Evolutionary conservation across 2,888 invertebrate species (phyloP), one percentile per base, ranked within the genome.

Genomic region (Apamea epomidion): DNA sequence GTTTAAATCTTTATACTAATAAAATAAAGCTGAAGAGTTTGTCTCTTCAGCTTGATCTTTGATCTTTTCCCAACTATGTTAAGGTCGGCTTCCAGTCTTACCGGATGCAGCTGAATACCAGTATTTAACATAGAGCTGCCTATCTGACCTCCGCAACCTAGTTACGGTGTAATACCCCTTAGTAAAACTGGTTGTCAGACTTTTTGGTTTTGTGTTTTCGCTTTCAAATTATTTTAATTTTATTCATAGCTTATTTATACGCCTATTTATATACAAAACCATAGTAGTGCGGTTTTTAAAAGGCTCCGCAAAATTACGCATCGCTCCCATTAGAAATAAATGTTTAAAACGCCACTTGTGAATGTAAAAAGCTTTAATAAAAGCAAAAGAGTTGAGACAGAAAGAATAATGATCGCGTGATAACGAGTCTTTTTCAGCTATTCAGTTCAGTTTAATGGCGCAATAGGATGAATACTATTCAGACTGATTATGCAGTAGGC

Each of bases 401-500:
- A 86, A 90, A 88, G 90, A 91, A 87, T 90, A 91, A 91, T 91
- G 88, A 79, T 86, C 78, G 82, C 85, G 84, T 88, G 90, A 90
- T 91, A 91, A 91, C 87, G 90, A 91, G 83, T 79, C 65, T 80
- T 82, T 88, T 89, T 87, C 80, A 87, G 84, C 83, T 86, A 81
- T 84, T 84, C 79, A 81, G 72, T 67, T 74, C 68, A 69, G 37
- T 6, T 74, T 68, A 86, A 86, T 80, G 80, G 74, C 37, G 60
- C 73, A 70, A 70, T 83, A 67, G 58, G 60, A 70, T 74, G 80
- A 74, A 74, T 67, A 60, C 32, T 74, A 25, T 48, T 54, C 58
- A 48, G 7, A 54, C 60, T 37, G 67, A 74, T 60, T 74, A 74
- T 78, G 58, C 48, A n/a, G 64, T 78, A 62, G 60, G 25, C 54